phyloP scores from a whole-genome alignment of 2,113 vertebrate genomes.

The Tupaia chinensis region DNA sequence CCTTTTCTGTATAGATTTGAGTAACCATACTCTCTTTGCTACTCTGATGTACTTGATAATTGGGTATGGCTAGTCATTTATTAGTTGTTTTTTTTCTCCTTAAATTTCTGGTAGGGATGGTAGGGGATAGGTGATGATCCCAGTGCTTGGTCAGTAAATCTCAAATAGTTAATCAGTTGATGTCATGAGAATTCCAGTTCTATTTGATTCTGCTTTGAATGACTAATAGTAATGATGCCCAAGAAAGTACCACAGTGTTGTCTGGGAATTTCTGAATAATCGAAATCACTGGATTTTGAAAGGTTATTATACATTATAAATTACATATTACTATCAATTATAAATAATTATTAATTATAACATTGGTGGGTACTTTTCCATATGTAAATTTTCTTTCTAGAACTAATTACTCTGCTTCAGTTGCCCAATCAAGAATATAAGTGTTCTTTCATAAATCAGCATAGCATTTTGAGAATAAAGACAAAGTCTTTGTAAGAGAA shows the following conservation, averaged over 20 bases:
- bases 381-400: neutral
- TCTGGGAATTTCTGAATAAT: conserved; percentile 26
- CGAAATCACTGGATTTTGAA: neutral
- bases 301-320: neutral
- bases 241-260: neutral
- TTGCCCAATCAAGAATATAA: conserved; percentile 38
- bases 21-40: conserved; percentile 2
- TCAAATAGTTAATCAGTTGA: neutral
- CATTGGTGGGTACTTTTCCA: neutral
- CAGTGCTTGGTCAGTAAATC: conserved; percentile 20
- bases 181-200: neutral
- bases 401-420: neutral
- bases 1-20: neutral
- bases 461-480: neutral
- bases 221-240: neutral
- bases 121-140: neutral
- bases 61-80: neutral
- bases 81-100: neutral
- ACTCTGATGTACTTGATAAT: neutral
- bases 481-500: neutral
- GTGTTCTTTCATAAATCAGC: neutral
- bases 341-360: neutral
- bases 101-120: neutral
- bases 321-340: too few relatives aligned
- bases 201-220: conserved; percentile 32